Percentiles rank a stretch among this genome's conserved stretches.
phyloP scores from a whole-genome alignment of 2,113 vertebrate genomes.

The Oryzias javanicus region DNA sequence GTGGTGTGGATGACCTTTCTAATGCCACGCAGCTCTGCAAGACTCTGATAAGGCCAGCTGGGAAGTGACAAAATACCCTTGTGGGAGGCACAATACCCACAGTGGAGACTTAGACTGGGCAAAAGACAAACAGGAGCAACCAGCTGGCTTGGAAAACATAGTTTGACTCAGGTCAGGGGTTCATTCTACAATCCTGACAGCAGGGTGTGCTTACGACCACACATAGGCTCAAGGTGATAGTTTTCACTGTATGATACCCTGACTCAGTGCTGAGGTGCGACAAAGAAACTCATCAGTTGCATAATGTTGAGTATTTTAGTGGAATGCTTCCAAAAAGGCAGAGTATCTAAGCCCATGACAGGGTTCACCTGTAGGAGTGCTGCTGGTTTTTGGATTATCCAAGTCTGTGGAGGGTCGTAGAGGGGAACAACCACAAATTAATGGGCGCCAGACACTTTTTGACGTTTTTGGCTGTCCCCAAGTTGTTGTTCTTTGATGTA shows the following conservation, averaged over 20 bases:
- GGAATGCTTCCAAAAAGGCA: no score
- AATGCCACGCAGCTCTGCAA: constrained; percentile 44
- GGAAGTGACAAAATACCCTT: constrained; percentile 62
- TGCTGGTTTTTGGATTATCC: no score
- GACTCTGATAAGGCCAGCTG: constrained; percentile 67
- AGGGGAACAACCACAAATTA: no score
- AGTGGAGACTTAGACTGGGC: constrained; percentile 27
- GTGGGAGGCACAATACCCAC: constrained; percentile 39
- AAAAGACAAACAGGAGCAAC: constrained; percentile 38
- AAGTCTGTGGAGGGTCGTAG: no score
- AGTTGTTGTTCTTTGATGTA: no score
- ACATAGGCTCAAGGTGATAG: constrained; percentile 10
- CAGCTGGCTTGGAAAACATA: constrained; percentile 46
- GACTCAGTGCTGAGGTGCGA: constrained; percentile 1
- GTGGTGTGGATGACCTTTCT: constrained; percentile 74
- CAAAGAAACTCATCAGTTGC: neutral
- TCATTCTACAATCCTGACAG: constrained; percentile 37
- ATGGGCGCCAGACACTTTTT: no score
- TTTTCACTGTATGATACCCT: constrained; percentile 4
- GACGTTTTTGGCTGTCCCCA: no score
- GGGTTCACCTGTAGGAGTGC: no score
- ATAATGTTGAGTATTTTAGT: neutral
- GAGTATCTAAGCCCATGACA: no score
- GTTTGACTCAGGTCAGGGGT: constrained; percentile 41
- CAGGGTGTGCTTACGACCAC: constrained; percentile 24